Evolutionary conservation across 2,797 vertebrate genomes (phyloP).

Genomic region (Dicrostonyx torquatus): DNA sequence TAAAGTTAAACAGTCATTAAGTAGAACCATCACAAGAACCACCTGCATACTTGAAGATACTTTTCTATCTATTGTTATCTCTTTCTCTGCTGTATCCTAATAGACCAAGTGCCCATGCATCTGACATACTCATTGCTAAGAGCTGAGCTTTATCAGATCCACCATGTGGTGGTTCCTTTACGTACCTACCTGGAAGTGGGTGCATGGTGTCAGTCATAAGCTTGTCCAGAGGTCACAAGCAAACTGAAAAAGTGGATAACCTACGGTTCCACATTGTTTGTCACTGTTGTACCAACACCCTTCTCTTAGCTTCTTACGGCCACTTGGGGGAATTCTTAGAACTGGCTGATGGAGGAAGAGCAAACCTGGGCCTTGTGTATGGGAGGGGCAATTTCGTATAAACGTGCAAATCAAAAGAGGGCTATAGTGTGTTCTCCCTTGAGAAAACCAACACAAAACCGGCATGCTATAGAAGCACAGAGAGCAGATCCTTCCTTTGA

Average conservation of each 20-base stretch:
- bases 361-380: not conserved
- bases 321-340: not conserved
- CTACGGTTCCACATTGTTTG: not conserved
- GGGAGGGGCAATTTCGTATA: not conserved
- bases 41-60: not conserved
- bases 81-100: not conserved
- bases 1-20: not conserved
- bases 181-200: not conserved
- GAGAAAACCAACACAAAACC: not conserved
- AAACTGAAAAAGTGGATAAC: not conserved
- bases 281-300: not conserved
- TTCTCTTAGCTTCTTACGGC: not conserved
- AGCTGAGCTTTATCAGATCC: not conserved
- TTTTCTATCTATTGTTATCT: not conserved
- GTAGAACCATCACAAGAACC: not conserved
- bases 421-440: not conserved
- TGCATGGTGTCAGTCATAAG: not conserved
- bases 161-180: not conserved
- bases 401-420: not conserved
- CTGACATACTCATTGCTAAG: not conserved
- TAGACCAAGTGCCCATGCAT: not conserved
- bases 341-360: not conserved
- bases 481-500: constrained; percentile 8
- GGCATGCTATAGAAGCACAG: not conserved
- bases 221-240: not conserved